Conservation (phyloP, 2,888 invertebrate genomes). For the Nysson spinosus region DNA sequence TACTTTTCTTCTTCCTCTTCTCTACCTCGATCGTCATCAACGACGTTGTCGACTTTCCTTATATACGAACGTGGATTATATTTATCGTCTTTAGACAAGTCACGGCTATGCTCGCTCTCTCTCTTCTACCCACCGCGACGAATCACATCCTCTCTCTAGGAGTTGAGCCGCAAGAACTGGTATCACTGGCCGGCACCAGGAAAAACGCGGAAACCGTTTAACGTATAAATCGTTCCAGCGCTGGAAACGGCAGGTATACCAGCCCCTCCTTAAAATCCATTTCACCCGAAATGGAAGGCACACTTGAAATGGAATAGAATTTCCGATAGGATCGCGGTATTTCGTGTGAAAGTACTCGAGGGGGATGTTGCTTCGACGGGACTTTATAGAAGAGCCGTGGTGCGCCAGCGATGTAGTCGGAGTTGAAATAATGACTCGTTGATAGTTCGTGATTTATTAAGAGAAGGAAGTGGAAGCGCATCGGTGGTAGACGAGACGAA, state of each 20-base stretch:
- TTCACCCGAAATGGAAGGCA: constrained; percentile 2
- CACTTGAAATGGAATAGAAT: neutral
- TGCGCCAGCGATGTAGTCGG: no score
- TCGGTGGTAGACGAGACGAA: constrained; percentile 37
- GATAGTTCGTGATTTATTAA: constrained; percentile 33
- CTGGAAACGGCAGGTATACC: neutral
- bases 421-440: constrained; percentile 47
- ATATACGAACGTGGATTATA: constrained; percentile 34
- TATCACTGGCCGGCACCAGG: constrained; percentile 9
- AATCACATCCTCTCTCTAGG: constrained; percentile 6
- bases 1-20: constrained; percentile 6
- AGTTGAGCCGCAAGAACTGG: constrained; percentile 33
- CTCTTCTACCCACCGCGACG: constrained; percentile 25
- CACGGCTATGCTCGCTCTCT: neutral
- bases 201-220: constrained; percentile 44
- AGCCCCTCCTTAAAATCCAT: neutral
- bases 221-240: constrained; percentile 33
- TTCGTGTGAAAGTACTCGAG: no score
- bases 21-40: neutral
- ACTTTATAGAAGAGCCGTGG: no score
- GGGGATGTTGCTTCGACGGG: no score
- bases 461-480: constrained; percentile 39
- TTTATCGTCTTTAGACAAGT: constrained; percentile 29
- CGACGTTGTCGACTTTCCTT: constrained; percentile 29
- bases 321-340: neutral